Evolutionary conservation across 1,140 invertebrate genomes (phyloP), one percentile per base, ranked within the genome.

Genomic region (Papilio machaon): DNA sequence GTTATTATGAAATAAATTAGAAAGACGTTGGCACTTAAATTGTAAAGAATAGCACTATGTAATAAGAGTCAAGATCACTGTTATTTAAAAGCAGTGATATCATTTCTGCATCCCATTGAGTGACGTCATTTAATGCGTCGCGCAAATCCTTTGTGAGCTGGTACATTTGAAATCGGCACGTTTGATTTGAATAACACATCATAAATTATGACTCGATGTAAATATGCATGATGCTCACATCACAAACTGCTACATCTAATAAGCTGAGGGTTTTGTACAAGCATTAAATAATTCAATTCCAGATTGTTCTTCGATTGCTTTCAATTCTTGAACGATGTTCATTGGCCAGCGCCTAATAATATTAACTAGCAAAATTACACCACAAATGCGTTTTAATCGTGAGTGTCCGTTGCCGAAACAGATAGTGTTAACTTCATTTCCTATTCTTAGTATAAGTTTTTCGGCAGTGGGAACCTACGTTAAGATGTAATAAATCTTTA

Each of bases 21-120:
- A 70, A 17, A 70, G 64, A 4, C 11, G 64, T 35, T 70, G 54
- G n/a, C 13, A 43, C 38, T 43, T 43, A 6, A 43, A 43, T 0
- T 43, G 7, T 43, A 43, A 43, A 35, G 0, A 7, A 70, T 15
- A 70, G 23, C 2, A 35, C 13, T 19, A 70, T 35, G 64, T 52
- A 76, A 52, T 76, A 15, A 75, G n/a, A 64, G 15, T 75, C 38
- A 75, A 75, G 7, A 76, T 76, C 74, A 54, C 47, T 76, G 74
- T 76, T 76, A 76, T 76, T 76, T 76, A 23, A 76, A 76, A 35
- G n/a, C 47, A 76, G 17, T 76, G 74, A 76, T 76, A 76, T 76
- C 74, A 76, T 52, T 76, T 76, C 47, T 49, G 46, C 11, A 76
- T 76, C 74, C 46, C 23, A 52, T 49, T 49, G 46, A 49, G 46